phyloP scores from a whole-genome alignment of 2,797 vertebrate genomes.

The Scyliorhinus canicula region DNA sequence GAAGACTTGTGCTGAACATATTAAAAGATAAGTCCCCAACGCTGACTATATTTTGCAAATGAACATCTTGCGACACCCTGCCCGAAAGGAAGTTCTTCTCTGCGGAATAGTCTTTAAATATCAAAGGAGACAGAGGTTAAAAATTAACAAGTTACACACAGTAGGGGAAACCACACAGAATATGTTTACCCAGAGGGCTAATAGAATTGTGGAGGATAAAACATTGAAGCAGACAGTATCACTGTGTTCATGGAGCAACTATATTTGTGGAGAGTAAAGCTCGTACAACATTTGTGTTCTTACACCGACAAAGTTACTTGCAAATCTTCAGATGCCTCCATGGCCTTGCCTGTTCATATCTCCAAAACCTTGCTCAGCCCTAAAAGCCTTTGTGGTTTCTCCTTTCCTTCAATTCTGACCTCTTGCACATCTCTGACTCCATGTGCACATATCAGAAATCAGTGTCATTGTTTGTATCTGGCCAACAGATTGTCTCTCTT shows the following conservation, averaged over 20 bases:
- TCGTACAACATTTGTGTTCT: not conserved
- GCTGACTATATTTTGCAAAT: not conserved
- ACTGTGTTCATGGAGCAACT: not conserved
- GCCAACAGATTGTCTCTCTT: too few species aligned
- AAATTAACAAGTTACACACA: slow-evolving; percentile 19
- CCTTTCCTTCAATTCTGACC: not conserved
- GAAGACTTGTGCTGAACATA: not conserved
- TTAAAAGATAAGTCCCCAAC: not conserved
- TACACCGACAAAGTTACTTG: too few species aligned
- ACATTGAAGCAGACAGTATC: not conserved
- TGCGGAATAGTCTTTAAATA: not conserved
- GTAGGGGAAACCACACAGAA: not conserved
- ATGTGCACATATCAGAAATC: not conserved
- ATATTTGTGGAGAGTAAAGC: not conserved
- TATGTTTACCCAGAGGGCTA: not conserved
- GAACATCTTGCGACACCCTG: not conserved
- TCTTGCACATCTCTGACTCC: not conserved
- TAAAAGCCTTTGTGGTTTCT: not conserved
- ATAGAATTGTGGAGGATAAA: not conserved
- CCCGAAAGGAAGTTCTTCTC: not conserved
- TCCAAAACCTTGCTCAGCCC: not conserved
- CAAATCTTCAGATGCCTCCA: not conserved
- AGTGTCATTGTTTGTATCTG: too few species aligned
- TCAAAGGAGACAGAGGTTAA: not conserved
- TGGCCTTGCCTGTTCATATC: too few species aligned